phyloP scores from a whole-genome alignment of 2,888 invertebrate genomes.

The Agrochola circellaris region DNA sequence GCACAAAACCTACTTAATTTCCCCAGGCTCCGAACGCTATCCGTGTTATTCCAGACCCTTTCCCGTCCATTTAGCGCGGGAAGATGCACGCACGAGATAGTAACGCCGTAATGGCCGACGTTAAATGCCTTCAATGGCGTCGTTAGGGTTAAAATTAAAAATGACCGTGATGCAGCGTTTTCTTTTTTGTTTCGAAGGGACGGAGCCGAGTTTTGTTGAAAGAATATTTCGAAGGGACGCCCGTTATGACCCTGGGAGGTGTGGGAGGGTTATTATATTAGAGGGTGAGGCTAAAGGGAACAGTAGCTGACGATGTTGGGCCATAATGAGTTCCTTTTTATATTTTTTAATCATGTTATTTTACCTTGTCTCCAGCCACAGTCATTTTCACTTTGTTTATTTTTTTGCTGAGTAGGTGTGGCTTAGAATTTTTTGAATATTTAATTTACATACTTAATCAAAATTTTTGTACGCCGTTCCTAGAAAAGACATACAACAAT shows the following conservation, averaged over 20 bases:
- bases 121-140: conserved; percentile 87
- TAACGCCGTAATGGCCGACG: conserved; percentile 83
- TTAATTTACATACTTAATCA: not conserved
- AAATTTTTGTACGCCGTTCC: no score
- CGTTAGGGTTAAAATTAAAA: conserved; percentile 90
- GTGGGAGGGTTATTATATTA: conserved; percentile 87
- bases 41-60: conserved; percentile 73
- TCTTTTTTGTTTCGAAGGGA: conserved; percentile 88
- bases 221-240: conserved; percentile 88
- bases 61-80: conserved; percentile 82
- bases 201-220: conserved; percentile 83
- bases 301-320: conserved; percentile 81
- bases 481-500: not conserved
- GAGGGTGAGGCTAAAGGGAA: conserved; percentile 77
- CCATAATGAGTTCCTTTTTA: conserved; percentile 87
- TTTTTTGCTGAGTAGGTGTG: conserved; percentile 16
- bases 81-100: conserved; percentile 86
- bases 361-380: conserved; percentile 68
- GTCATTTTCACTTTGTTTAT: conserved; percentile 44
- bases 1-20: conserved; percentile 60
- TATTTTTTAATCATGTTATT: conserved; percentile 82
- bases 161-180: conserved; percentile 88
- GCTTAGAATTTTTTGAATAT: conserved; percentile 9
- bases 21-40: conserved; percentile 61
- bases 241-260: conserved; percentile 81